Evolutionary conservation across 2,888 invertebrate species (phyloP).

Genomic region (Mythimna impura): DNA sequence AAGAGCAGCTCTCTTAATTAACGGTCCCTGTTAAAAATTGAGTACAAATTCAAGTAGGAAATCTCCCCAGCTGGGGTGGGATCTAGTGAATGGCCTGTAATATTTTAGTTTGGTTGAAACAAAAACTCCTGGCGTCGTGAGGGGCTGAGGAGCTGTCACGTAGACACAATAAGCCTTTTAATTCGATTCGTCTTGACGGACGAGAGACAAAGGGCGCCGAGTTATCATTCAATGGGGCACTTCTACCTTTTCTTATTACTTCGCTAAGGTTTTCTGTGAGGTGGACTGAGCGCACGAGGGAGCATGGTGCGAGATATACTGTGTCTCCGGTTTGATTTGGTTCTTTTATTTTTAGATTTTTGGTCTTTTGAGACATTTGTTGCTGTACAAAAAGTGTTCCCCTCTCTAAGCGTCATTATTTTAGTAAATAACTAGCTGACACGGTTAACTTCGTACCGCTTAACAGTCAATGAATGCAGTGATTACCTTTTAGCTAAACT

Average conservation of each 20-base stretch:
- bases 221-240: constrained; percentile 91
- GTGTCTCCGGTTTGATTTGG: constrained; percentile 22
- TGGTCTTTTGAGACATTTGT: background rate
- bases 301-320: constrained; percentile 58
- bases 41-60: constrained; percentile 90
- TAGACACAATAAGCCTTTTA: constrained; percentile 91
- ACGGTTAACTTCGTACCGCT: too few species aligned
- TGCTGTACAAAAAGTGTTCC: background rate
- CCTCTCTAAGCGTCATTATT: background rate
- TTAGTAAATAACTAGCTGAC: too few species aligned
- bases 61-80: constrained; percentile 79
- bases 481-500: too few species aligned
- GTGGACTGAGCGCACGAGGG: constrained; percentile 76
- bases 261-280: constrained; percentile 86
- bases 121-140: constrained; percentile 82
- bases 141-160: constrained; percentile 86
- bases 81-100: constrained; percentile 89
- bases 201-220: constrained; percentile 88
- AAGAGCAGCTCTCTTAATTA: constrained; percentile 89
- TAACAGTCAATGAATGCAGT: too few species aligned
- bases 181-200: constrained; percentile 90
- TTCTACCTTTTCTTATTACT: constrained; percentile 90
- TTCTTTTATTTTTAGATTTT: constrained; percentile 6
- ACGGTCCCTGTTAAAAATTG: constrained; percentile 89
- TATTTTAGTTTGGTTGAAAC: constrained; percentile 90